phyloP scores from a whole-genome alignment of 2,888 invertebrate genomes.

The Thysanoteuthis rhombus region DNA sequence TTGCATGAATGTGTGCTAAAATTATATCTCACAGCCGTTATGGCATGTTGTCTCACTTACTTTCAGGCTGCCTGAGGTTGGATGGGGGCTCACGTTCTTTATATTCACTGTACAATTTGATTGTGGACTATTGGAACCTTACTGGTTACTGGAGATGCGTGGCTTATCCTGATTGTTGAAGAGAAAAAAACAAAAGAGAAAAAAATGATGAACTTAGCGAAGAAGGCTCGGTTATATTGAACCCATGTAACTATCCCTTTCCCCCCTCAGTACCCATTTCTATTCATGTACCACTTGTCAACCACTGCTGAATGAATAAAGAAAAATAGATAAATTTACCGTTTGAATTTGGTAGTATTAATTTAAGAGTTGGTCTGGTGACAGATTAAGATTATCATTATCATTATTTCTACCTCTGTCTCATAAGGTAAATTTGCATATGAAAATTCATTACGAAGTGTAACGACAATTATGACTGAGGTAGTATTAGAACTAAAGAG shows the following conservation, averaged over 20 bases:
- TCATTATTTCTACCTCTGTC: too few species aligned
- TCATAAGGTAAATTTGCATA: too few species aligned
- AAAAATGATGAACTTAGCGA: background rate
- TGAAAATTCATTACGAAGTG: too few species aligned
- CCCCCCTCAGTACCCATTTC: too few species aligned
- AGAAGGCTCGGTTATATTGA: background rate
- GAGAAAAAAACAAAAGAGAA: background rate
- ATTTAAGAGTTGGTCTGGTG: too few species aligned
- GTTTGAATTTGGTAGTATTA: too few species aligned
- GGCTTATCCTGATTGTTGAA: background rate
- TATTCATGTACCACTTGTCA: too few species aligned
- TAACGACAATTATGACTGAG: too few species aligned
- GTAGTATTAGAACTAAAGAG: too few species aligned
- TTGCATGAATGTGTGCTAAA: background rate
- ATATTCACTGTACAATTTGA: background rate
- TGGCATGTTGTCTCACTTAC: background rate
- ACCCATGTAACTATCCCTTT: background rate
- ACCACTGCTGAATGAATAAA: too few species aligned
- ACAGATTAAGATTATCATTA: too few species aligned
- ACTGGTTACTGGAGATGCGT: background rate
- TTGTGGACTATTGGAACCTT: background rate
- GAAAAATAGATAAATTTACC: too few species aligned
- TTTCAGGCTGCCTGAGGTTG: background rate
- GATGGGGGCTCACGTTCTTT: background rate
- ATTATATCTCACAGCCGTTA: constrained; percentile 12